A percentile compares a stretch with the other conserved stretches of the same genome.
Evolutionary conservation across 2,113 vertebrate species (phyloP).

Genomic region (Brachirus orientalis): DNA sequence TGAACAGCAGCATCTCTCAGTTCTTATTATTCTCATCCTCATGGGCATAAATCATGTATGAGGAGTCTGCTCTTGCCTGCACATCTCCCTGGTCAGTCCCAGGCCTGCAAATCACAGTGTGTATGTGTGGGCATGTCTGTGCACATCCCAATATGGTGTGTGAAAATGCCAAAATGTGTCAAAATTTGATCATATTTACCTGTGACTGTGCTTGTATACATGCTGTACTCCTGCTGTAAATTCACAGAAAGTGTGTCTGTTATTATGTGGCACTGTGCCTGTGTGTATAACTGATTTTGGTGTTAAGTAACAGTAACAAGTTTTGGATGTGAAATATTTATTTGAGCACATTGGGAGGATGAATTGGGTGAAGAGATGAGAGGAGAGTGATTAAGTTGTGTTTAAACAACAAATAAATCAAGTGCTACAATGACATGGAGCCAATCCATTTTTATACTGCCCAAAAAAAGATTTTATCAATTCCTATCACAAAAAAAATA

Average conservation of each 20-base stretch:
- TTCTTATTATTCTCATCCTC: slow-evolving; percentile 55
- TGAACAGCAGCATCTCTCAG: slow-evolving; percentile 56
- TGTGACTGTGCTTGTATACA: neutral
- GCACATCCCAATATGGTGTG: neutral
- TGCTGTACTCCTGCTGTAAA: neutral
- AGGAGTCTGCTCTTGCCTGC: slow-evolving; percentile 46
- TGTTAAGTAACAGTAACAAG: slow-evolving; percentile 68
- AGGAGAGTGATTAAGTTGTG: slow-evolving; percentile 10
- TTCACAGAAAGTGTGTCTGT: neutral
- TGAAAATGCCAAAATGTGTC: too few relatives aligned
- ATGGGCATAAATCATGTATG: slow-evolving; percentile 66
- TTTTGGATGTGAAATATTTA: slow-evolving; percentile 73
- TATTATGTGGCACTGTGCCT: too few relatives aligned
- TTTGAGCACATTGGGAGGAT: slow-evolving; percentile 39
- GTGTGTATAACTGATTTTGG: slow-evolving; percentile 52
- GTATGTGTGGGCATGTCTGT: neutral
- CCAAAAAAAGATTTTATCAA: too few relatives aligned
- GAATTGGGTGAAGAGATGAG: slow-evolving; percentile 15
- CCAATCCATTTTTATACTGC: too few relatives aligned
- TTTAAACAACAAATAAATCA: too few relatives aligned
- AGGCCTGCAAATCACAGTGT: slow-evolving; percentile 26
- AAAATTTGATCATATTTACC: neutral
- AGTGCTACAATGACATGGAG: too few relatives aligned
- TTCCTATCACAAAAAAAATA: too few relatives aligned
- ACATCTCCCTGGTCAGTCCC: slow-evolving; percentile 54